phyloP scores from a whole-genome alignment of 35 echinoderm and acorn worm species.

The Hemicentrotus pulcherrimus region DNA sequence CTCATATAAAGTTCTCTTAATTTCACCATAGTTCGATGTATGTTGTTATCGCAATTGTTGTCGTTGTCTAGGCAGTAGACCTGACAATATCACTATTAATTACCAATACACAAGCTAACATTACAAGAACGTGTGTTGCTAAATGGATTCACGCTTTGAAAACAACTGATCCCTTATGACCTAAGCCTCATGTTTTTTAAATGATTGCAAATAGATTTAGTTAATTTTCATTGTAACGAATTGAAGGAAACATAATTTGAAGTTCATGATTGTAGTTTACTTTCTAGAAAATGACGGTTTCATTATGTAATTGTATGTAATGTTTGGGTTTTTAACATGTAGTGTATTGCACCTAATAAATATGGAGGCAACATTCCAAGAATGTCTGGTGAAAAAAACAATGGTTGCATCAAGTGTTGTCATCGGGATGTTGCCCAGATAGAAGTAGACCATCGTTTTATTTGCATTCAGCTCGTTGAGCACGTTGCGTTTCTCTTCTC shows the following conservation, averaged over 20 bases:
- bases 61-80: background rate
- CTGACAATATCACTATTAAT: background rate
- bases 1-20: too few relatives aligned
- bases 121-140: too few relatives aligned
- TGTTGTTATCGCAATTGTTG: too few relatives aligned
- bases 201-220: background rate
- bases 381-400: background rate
- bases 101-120: too few relatives aligned
- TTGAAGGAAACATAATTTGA: background rate
- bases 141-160: too few relatives aligned
- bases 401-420: background rate
- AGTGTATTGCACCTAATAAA: background rate
- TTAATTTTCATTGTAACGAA: background rate
- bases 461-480: background rate
- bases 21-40: too few relatives aligned
- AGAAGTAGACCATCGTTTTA: constrained; percentile 14
- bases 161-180: background rate
- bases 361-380: background rate
- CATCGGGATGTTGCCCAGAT: background rate
- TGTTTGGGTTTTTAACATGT: background rate
- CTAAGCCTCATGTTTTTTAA: too few relatives aligned
- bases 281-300: background rate
- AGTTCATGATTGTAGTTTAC: too few relatives aligned
- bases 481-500: background rate
- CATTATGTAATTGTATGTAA: background rate